Conservation (phyloP, 2,888 invertebrate species). For the Gari tellinella region DNA sequence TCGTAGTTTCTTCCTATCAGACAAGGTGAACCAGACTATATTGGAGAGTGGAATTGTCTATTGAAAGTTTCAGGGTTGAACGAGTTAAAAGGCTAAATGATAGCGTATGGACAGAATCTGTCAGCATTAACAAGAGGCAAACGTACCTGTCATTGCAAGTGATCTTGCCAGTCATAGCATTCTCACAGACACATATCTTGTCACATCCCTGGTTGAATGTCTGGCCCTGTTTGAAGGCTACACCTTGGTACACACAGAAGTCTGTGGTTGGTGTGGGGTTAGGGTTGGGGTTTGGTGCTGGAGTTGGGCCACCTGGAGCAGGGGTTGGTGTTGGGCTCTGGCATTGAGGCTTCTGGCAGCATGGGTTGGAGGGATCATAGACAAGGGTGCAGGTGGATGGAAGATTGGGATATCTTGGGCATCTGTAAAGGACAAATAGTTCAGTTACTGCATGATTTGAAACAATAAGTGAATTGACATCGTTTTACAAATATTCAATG, state of each 20-base stretch:
- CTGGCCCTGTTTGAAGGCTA: constrained; percentile 67
- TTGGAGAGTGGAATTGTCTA: too few species aligned
- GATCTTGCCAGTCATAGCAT: constrained; percentile 66
- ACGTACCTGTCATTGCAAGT: constrained; percentile 69
- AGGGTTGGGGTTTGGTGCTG: constrained; percentile 37
- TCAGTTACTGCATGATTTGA: too few species aligned
- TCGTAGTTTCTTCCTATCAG: too few species aligned
- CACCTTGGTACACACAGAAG: constrained; percentile 73
- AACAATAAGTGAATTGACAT: too few species aligned
- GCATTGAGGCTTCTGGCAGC: constrained; percentile 68
- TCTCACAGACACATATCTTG: constrained; percentile 69
- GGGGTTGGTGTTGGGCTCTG: constrained; percentile 44
- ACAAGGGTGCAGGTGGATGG: constrained; percentile 61
- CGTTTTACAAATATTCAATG: too few species aligned
- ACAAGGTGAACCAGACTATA: too few species aligned
- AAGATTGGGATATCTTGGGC: constrained; percentile 67
- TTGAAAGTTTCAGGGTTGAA: too few species aligned
- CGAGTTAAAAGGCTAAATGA: too few species aligned
- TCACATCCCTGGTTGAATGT: constrained; percentile 69
- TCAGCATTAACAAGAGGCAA: too few species aligned
- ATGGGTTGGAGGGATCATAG: constrained; percentile 63
- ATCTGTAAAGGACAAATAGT: constrained; percentile 46
- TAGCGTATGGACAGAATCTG: too few species aligned
- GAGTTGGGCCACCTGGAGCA: constrained; percentile 28
- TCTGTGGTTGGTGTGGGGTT: constrained; percentile 28